These are phyloP conservation scores for Oreotragus oreotragus DNA, from an alignment of 2,113 vertebrate genomes.

Conservation along the genomic window DNA sequence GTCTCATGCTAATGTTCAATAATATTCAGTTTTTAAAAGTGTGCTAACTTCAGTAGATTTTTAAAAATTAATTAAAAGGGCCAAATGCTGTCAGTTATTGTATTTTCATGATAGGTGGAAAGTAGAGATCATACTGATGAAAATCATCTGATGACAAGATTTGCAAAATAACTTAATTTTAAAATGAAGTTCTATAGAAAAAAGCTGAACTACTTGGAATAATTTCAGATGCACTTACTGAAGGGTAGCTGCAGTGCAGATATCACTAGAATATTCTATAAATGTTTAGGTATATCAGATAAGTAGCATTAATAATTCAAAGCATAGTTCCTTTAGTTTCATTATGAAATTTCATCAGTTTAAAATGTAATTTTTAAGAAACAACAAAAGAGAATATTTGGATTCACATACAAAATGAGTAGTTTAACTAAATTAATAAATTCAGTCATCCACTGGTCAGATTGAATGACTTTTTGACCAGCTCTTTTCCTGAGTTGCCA, in stretches of 20 bases:
- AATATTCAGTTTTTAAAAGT: neutral
- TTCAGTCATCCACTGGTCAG: neutral
- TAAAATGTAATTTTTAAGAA: constrained; percentile 19
- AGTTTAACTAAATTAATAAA: neutral
- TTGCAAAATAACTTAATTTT: constrained; percentile 18
- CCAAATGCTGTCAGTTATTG: neutral
- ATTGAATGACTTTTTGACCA: neutral
- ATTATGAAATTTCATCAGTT: neutral
- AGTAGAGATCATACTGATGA: neutral
- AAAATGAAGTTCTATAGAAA: neutral
- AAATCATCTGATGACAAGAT: neutral
- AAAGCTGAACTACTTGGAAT: neutral
- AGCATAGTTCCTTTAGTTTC: neutral
- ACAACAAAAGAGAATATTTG: neutral
- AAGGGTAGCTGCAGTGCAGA: neutral
- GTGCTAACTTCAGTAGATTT: neutral
- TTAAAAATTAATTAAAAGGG: neutral
- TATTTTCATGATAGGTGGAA: neutral
- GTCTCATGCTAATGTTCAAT: neutral
- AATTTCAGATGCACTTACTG: neutral
- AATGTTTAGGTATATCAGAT: neutral
- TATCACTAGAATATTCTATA: neutral
- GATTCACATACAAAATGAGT: neutral
- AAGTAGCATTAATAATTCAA: neutral
- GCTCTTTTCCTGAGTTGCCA: neutral